phyloP scores from a whole-genome alignment of 2,797 vertebrate genomes.

The Toxotes lorentzi region DNA sequence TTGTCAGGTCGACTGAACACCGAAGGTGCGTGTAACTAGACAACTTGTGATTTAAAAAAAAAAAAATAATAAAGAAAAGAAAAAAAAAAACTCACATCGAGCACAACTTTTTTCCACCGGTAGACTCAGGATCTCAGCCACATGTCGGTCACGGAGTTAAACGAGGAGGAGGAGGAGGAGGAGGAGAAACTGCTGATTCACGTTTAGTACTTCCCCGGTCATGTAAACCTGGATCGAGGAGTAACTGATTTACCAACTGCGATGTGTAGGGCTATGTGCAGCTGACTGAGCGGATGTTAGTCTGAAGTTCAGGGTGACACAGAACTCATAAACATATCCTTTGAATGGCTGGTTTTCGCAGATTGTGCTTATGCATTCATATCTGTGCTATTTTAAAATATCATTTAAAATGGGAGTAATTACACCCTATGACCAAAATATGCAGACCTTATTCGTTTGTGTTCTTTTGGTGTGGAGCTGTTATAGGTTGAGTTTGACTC shows the following conservation, averaged over 20 bases:
- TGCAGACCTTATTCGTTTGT: too few relatives aligned
- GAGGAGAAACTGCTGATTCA: constrained; percentile 38
- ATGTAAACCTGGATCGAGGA: neutral
- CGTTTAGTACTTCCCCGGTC: constrained; percentile 12
- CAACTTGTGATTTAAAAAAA: neutral
- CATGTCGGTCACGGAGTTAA: neutral
- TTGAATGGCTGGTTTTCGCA: neutral
- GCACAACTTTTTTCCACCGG: neutral
- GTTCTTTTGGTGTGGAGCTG: too few relatives aligned
- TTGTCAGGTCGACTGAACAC: neutral
- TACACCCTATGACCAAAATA: neutral
- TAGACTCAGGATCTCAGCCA: neutral
- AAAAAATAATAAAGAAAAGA: too few relatives aligned
- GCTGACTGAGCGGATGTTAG: neutral
- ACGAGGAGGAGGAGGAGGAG: too few relatives aligned
- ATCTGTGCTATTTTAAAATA: neutral
- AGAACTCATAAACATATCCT: neutral
- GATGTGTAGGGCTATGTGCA: too few relatives aligned
- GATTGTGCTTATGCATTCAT: neutral
- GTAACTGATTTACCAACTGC: neutral
- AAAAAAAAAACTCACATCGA: neutral
- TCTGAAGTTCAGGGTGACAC: neutral
- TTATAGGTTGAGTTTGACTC: too few relatives aligned
- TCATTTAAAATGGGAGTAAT: too few relatives aligned
- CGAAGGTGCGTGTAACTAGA: neutral